phyloP scores from a whole-genome alignment of 92 coral and sea anemone genomes.

The Umimayanthus chanpuru region DNA sequence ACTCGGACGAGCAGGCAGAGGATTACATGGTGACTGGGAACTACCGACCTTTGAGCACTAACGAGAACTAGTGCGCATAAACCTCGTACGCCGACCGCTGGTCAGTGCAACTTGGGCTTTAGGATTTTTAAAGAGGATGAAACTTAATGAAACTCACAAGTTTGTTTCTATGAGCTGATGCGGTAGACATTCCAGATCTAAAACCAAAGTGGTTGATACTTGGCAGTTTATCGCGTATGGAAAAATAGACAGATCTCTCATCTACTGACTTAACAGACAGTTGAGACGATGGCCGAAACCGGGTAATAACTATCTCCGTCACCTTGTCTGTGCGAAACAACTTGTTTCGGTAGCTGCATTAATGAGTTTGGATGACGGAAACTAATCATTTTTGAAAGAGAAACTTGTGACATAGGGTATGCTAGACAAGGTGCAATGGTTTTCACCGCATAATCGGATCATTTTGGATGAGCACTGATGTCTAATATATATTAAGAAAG shows the following conservation, averaged over 20 bases:
- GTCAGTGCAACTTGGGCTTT: background rate
- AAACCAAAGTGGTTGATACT: background rate
- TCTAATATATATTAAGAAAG: no score
- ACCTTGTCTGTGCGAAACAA: no score
- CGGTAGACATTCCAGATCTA: background rate
- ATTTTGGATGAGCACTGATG: no score
- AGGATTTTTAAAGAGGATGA: background rate
- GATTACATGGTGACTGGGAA: constrained; percentile 23
- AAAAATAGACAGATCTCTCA: background rate
- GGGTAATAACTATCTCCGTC: background rate
- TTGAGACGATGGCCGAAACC: background rate
- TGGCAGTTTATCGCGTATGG: background rate
- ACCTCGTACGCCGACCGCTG: background rate
- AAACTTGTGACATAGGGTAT: no score
- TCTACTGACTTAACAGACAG: background rate
- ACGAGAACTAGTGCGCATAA: constrained; percentile 15
- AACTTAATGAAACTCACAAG: no score
- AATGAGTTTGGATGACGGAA: no score
- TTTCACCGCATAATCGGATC: no score
- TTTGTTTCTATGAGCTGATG: background rate
- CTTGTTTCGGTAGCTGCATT: no score
- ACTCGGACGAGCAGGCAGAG: constrained; percentile 50
- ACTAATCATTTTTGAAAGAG: no score
- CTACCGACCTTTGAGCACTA: constrained; percentile 28
- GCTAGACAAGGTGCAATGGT: no score